Percentiles rank a stretch among this genome's conserved stretches.
phyloP scores from a whole-genome alignment of 2,113 vertebrate genomes.

The Quiscalus mexicanus region DNA sequence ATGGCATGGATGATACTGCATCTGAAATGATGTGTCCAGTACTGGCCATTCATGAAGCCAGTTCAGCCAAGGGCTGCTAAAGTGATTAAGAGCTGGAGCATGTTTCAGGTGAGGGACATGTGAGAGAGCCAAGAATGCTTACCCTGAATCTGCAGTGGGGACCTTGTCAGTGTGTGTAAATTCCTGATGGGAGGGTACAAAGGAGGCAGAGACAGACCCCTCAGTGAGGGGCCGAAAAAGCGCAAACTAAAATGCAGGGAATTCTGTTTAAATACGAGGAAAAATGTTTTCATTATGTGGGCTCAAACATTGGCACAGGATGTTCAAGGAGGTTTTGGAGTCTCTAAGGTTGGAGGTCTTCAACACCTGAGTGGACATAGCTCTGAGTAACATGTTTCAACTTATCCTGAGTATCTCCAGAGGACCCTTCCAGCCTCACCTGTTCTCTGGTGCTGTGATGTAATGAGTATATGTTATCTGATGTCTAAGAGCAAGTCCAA shows the following conservation, averaged over 20 bases:
- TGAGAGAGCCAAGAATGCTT: background rate
- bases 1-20: background rate
- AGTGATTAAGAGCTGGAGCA: background rate
- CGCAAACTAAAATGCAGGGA: background rate
- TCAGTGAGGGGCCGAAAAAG: background rate
- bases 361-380: fast-evolving
- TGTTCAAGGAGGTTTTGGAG: background rate
- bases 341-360: background rate
- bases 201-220: background rate
- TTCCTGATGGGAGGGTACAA: background rate
- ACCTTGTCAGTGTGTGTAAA: background rate
- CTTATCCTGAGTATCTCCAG: background rate
- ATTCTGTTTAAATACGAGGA: background rate
- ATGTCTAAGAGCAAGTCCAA: background rate
- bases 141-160: background rate
- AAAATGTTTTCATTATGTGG: fast-evolving
- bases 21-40: background rate
- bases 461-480: background rate
- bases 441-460: background rate
- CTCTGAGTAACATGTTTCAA: background rate
- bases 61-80: background rate
- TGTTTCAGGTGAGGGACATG: background rate
- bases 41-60: background rate
- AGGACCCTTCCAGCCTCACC: background rate
- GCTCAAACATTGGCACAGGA: background rate